Conservation (phyloP, 2,113 vertebrate genomes). For the Vimba vimba region DNA sequence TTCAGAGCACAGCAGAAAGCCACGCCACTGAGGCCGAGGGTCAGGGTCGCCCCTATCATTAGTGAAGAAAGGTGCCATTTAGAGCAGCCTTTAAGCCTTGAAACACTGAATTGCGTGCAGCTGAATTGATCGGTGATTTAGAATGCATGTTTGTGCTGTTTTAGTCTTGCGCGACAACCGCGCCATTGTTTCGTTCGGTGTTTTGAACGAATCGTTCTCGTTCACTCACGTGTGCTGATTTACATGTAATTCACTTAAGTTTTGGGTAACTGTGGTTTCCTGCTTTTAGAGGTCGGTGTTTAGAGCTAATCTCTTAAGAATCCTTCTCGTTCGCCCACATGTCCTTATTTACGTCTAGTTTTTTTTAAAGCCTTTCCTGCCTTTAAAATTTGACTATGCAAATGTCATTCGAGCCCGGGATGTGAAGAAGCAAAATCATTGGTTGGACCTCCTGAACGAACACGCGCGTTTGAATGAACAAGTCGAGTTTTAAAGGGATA, state of each 20-base stretch:
- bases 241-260: neutral
- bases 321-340: neutral
- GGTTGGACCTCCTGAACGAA: too few species aligned
- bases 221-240: neutral
- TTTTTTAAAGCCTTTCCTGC: neutral
- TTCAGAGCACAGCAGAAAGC: slow-evolving; percentile 73
- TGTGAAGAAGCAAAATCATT: too few species aligned
- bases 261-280: neutral
- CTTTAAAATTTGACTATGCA: too few species aligned
- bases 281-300: neutral
- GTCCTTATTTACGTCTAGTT: neutral
- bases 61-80: slow-evolving; percentile 63
- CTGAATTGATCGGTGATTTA: slow-evolving; percentile 29
- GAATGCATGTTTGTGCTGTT: slow-evolving; percentile 29
- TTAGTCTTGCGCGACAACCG: neutral
- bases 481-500: too few species aligned
- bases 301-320: neutral
- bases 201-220: neutral
- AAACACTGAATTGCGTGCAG: slow-evolving; percentile 63
- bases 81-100: slow-evolving; percentile 56
- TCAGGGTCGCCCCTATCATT: slow-evolving; percentile 67
- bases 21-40: slow-evolving; percentile 66
- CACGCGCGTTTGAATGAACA: too few species aligned
- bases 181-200: neutral
- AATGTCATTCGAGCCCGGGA: too few species aligned